Percentiles rank a stretch among this genome's conserved stretches.
These are phyloP conservation scores for Suillia variegata DNA, from an alignment of 2,888 invertebrate species.

Conservation along the genomic window DNA sequence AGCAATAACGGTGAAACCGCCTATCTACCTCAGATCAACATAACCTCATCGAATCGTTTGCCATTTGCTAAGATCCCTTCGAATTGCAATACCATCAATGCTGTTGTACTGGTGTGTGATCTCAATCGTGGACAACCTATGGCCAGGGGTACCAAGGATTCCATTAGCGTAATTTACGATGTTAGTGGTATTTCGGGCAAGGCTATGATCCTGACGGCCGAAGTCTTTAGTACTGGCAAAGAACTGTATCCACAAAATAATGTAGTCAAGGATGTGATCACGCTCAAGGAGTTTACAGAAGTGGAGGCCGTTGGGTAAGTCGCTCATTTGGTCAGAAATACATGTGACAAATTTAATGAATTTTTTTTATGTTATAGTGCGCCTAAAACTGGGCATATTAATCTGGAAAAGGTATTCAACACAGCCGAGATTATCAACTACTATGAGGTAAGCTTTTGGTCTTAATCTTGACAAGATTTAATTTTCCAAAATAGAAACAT, in stretches of 20 bases:
- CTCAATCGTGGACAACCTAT: conserved; percentile 53
- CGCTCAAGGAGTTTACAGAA: conserved; percentile 56
- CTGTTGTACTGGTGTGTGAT: conserved; percentile 52
- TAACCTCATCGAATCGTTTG: conserved; percentile 60
- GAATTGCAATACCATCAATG: conserved; percentile 45
- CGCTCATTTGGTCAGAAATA: neutral
- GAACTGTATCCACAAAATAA: conserved; percentile 53
- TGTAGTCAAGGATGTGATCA: conserved; percentile 42
- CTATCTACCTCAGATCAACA: conserved; percentile 61
- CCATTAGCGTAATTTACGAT: conserved; percentile 54
- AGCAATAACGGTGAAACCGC: conserved; percentile 63
- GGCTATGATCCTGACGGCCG: conserved; percentile 49
- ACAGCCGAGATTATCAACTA: conserved; percentile 51
- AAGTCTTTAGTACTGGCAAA: conserved; percentile 58
- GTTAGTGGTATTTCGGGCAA: conserved; percentile 51
- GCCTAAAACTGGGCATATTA: conserved; percentile 48
- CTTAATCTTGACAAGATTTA: no score
- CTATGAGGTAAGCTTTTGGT: conserved; percentile 48
- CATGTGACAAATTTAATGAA: neutral
- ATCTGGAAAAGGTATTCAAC: conserved; percentile 51
- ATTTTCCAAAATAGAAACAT: no score
- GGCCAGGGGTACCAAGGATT: conserved; percentile 44
- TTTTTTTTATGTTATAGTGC: conserved; percentile 36
- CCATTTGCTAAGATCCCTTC: conserved; percentile 57
- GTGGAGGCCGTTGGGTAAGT: conserved; percentile 58